Base-by-base conservation (phyloP, 1,140 invertebrate species). In the Lasioglossum baleicum region DNA sequence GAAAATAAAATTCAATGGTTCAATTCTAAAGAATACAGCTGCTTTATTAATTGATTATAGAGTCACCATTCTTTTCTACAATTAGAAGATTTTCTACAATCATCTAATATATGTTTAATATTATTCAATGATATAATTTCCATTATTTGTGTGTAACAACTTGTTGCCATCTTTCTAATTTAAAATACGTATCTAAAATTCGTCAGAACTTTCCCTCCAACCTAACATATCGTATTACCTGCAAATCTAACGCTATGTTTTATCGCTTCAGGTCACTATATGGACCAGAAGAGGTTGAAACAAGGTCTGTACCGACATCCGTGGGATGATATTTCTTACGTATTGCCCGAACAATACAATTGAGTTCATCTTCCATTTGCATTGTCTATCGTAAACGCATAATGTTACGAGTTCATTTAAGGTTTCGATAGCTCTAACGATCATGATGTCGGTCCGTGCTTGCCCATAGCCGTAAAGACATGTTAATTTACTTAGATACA, bases 251-350 rank as follows among this genome's bases (percentile, higher is more conserved):
- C 61, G 71, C 71, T 66, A 22, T 3, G 20, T 40, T 87, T 82
- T 71, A 65, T 75, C 78, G 74, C 88, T 93, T 65, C 83, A 97
- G 96, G 98, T 65, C 99, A 99, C 92, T 99, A 97, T 90, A 96
- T 99, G 94, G 99, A 99, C 94, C 99, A 99, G 94, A 99, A 98
- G 93, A 94, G 99, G 83, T 95, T 99, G 92, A 99, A 99, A 91
- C 99, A 99, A 95, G 99, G 99, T 17, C 95, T 99, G 10, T 99
- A 99, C 93, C 96, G 99, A 86, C 99, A 99, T 94, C 99, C 99
- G 20, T 99, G 99, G 99, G 99, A 99, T 92, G 99, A 99, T 92
- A 99, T 99, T 93, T 98, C 98, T 7, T 99, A 99, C 92, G 97
- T 99, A 88, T 95, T 99, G 88, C 97, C 97, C 2, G 97, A 98